These are phyloP conservation scores for Sorex maritimensis DNA, from an alignment of 2,797 vertebrate genomes.

Conservation along the genomic window DNA sequence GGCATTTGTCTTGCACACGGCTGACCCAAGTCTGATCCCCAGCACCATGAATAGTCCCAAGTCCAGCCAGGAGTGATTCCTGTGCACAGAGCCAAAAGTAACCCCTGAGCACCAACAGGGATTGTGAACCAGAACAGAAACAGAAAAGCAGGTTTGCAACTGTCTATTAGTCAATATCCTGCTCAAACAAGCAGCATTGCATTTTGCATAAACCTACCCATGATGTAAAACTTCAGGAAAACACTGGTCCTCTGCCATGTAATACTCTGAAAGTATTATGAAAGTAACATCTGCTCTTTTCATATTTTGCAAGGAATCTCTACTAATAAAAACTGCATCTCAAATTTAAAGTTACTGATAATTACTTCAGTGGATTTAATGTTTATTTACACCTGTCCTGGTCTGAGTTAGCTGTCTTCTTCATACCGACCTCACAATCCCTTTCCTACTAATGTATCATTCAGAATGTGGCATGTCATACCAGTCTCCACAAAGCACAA, in stretches of 20 bases:
- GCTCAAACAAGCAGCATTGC: conserved; percentile 72
- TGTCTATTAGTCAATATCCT: conserved; percentile 76
- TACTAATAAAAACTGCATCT: conserved; percentile 68
- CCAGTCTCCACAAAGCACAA: conserved; percentile 51
- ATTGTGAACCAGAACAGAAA: conserved; percentile 69
- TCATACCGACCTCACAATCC: conserved; percentile 5
- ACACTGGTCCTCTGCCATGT: conserved; percentile 63
- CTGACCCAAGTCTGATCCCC: too few species aligned
- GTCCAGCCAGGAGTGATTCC: too few species aligned
- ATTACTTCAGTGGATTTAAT: conserved; percentile 44
- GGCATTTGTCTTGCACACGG: too few species aligned
- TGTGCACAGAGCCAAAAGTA: too few species aligned
- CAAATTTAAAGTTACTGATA: conserved; percentile 71
- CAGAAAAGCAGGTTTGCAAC: conserved; percentile 72
- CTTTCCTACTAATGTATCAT: background rate
- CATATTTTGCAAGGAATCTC: conserved; percentile 73
- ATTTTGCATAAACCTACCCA: conserved; percentile 73
- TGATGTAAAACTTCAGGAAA: background rate
- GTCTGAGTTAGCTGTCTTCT: conserved; percentile 55
- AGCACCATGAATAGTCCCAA: too few species aligned
- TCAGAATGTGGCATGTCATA: conserved; percentile 30
- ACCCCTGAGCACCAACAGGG: background rate
- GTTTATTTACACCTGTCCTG: conserved; percentile 35
- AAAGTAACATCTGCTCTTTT: conserved; percentile 74
- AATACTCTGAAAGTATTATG: conserved; percentile 65